Base-by-base conservation (phyloP, 2,888 invertebrate genomes). In the Cerceris rybyensis region DNA sequence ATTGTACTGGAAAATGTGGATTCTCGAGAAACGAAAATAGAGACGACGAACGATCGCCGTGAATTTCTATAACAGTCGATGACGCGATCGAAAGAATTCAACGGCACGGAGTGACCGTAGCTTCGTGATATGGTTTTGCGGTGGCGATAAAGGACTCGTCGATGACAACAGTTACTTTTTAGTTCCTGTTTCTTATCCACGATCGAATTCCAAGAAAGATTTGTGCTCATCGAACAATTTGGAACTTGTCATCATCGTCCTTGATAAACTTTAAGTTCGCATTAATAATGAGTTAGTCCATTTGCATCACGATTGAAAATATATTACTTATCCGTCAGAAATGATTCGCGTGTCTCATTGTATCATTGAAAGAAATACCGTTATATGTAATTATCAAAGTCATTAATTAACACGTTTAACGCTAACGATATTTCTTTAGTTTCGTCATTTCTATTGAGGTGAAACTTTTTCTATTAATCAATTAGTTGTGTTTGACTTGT, bases 91-190 rank as follows among this genome's bases (percentile, higher is more conserved):
- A 55, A 11, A 14, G 5, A 13, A 58, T 6, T 14, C n/a, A 39
- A 28, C 41, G n/a, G 41, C 49, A 14, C 6, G 63, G 67, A 49
- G 42, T 50, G 42, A 57, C 73, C 55, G 60, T 67, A 67, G 50
- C 57, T 13, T 67, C 55, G 63, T 75, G 77, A 83, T 55, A 68
- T 58, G 70, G 76, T 76, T 82, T 76, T 81, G 74, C 74, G 83
- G 78, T 73, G 17, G 63, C 73, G 83, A 81, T 75, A 78, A 82
- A 67, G 55, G 11, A 66, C 61, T 72, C 71, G 67, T 71, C 70
- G 67, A 73, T 66, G 75, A 7, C 49, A n/a, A 46, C 55, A 64
- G 14, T 42, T 60, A 11, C 39, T 69, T 65, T 64, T 55, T 54
- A 63, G 41, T 70, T 58, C 57, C 61, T 55, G 65, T 13, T 52